A percentile compares a stretch with the other conserved stretches of the same genome.
These are phyloP conservation scores for Idaea dimidiata DNA, from an alignment of 2,888 invertebrate genomes.

Conservation along the genomic window DNA sequence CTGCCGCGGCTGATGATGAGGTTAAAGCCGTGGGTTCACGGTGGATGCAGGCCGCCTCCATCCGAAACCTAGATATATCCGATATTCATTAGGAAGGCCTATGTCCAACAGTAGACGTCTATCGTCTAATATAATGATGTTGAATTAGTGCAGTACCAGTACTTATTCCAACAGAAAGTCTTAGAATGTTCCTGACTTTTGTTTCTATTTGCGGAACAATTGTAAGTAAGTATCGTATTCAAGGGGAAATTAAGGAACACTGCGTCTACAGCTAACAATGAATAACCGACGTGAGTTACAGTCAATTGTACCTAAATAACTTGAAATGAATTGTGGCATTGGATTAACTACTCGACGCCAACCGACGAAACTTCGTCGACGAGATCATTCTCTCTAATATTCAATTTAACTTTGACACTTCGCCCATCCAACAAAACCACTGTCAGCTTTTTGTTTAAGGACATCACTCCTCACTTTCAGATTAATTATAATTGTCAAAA, in stretches of 20 bases:
- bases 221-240: neutral
- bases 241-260: conserved; percentile 14
- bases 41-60: no score
- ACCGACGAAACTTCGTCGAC: conserved; percentile 60
- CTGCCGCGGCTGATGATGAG: no score
- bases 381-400: conserved; percentile 78
- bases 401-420: conserved; percentile 82
- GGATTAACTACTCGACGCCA: conserved; percentile 76
- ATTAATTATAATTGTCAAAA: conserved; percentile 43
- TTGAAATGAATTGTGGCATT: conserved; percentile 71
- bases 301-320: conserved; percentile 67
- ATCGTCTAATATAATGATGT: no score
- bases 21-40: no score
- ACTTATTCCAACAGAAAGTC: neutral
- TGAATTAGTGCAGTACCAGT: neutral
- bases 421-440: conserved; percentile 67
- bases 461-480: conserved; percentile 49
- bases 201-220: conserved; percentile 2
- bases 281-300: conserved; percentile 64
- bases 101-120: no score
- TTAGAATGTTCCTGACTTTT: neutral
- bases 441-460: conserved; percentile 64
- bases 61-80: no score
- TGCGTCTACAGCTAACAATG: conserved; percentile 40
- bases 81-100: no score